phyloP scores from a whole-genome alignment of 2,113 vertebrate species.

The Eulemur macaco region DNA sequence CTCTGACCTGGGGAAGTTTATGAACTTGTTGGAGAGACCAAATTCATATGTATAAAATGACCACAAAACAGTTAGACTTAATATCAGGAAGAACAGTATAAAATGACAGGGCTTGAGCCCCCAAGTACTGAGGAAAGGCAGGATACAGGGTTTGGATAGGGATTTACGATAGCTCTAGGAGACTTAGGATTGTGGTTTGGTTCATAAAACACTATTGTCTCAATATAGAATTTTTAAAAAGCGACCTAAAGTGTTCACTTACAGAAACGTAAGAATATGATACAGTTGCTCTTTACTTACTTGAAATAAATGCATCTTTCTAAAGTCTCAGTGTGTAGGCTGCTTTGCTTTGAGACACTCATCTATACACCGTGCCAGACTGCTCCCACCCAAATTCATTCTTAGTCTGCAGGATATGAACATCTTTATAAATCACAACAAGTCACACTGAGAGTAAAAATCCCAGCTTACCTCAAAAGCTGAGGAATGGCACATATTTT shows the following conservation, averaged over 20 bases:
- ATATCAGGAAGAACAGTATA: not conserved
- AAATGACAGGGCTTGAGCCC: not conserved
- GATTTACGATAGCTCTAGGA: not conserved
- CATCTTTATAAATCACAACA: constrained; percentile 56
- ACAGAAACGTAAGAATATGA: not conserved
- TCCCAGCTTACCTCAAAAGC: constrained; percentile 33
- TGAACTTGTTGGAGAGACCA: not conserved
- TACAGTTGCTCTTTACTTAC: not conserved
- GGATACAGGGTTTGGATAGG: not conserved
- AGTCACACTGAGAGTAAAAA: not conserved
- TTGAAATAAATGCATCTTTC: constrained; percentile 13
- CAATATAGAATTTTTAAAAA: not conserved
- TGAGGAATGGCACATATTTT: constrained; percentile 14
- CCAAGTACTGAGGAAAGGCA: not conserved
- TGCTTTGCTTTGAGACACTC: not conserved
- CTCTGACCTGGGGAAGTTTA: not conserved
- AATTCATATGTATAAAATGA: not conserved
- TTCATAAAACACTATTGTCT: not conserved
- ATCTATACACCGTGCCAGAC: not conserved
- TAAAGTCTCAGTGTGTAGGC: not conserved
- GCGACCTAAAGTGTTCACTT: not conserved
- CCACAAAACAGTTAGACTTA: not conserved
- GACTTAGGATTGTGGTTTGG: not conserved
- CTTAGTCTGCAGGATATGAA: not conserved
- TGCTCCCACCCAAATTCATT: not conserved